Evolutionary conservation across 2,797 vertebrate species (phyloP), one percentile per base, ranked within the genome.

Genomic region (Mormyrops attenuatus): DNA sequence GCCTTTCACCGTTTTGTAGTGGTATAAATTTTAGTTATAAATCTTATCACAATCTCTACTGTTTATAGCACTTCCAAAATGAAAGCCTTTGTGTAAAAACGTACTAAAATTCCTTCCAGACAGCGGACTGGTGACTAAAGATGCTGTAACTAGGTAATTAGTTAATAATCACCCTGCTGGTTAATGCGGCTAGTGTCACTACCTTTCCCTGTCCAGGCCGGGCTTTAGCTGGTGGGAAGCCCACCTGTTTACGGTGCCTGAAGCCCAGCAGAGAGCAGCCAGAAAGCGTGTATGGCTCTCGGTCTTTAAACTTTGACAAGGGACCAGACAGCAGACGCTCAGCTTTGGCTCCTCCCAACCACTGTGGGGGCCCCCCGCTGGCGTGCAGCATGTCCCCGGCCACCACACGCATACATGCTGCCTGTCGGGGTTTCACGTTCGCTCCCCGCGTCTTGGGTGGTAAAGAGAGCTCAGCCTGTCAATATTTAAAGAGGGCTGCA

Each of bases 401-500:
- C 4, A 1, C 22, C 82, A 50, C 47, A 52, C 9, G 22, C 41
- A 82, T 6, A 82, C 77, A n/a, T 22, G n/a, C n/a, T 13, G n/a
- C 20, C 41, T 7, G 47, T 22, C n/a, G 3, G 41, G 82, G n/a
- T 85, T 38, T 88, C 57, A 66, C 26, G 3, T 87, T 87, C 20
- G 3, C n/a, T 11, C 55, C n/a, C 4, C 2, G 3, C 57, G 9
- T 88, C 87, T 88, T 60, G 22, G 87, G 34, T 49, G 57, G 38
- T 34, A 66, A 47, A 41, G n/a, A 20, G 87, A 88, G 87, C 87
- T 30, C 44, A 17, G 11, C 34, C n/a, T 22, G 3, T 63, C 87
- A 88, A 63, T 88, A 47, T 88, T 88, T 66, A 63, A 88, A 44
- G 4, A 87, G 50, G 85, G 50, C 84, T 11, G 47, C 84, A 34